phyloP scores from a whole-genome alignment of 2,888 invertebrate genomes.

The Carpatolechia fugitivella region DNA sequence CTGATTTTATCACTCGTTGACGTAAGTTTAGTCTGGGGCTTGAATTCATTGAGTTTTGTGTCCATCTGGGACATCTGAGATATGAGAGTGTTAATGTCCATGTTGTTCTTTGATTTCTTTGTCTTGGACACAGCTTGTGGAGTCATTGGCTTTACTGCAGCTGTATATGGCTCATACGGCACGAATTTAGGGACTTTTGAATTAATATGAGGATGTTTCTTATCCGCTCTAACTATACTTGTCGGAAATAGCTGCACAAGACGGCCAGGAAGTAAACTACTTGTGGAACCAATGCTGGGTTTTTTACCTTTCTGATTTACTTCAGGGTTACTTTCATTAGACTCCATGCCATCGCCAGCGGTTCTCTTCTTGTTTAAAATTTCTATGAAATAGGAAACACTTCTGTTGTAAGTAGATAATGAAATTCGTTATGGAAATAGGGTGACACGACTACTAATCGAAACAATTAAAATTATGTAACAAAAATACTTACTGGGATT shows the following conservation, averaged over 20 bases:
- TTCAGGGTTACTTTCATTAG: constrained; percentile 57
- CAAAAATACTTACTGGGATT: constrained; percentile 46
- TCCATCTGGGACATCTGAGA: constrained; percentile 85
- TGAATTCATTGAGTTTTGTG: constrained; percentile 80
- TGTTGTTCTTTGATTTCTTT: constrained; percentile 77
- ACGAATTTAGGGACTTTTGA: constrained; percentile 89
- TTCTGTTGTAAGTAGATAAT: not conserved
- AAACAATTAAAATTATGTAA: not conserved
- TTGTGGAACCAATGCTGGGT: constrained; percentile 28
- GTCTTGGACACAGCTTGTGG: constrained; percentile 66
- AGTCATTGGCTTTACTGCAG: constrained; percentile 88
- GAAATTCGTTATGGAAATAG: not conserved
- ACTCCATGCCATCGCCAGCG: constrained; percentile 90
- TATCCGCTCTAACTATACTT: constrained; percentile 78
- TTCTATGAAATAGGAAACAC: constrained; percentile 37
- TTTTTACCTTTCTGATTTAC: constrained; percentile 31
- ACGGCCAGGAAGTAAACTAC: constrained; percentile 45
- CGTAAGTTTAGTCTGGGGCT: constrained; percentile 63
- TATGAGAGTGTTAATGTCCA: constrained; percentile 83
- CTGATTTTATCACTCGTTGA: constrained; percentile 53
- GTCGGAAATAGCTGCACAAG: constrained; percentile 77
- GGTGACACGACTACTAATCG: constrained; percentile 23
- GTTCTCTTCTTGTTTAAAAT: constrained; percentile 77
- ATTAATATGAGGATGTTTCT: constrained; percentile 73
- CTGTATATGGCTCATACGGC: constrained; percentile 93